phyloP scores from a whole-genome alignment of 2,888 invertebrate species.

The Ptychoptera contaminata region DNA sequence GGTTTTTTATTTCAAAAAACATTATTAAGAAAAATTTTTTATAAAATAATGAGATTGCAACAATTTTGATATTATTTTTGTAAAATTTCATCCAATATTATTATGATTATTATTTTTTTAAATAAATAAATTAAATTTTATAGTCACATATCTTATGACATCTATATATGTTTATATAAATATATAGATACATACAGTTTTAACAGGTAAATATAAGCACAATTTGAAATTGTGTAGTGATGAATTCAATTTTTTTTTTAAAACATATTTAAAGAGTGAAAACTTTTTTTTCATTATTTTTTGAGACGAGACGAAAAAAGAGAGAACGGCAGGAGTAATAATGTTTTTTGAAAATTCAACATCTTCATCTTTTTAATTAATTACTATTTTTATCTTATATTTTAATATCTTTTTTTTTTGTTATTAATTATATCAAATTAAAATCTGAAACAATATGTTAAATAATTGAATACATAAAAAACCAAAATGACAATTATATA shows the following conservation, averaged over 20 bases:
- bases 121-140: constrained; percentile 1
- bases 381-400: constrained; percentile 16
- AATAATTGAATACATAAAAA: not conserved
- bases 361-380: constrained; percentile 22
- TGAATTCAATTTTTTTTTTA: not conserved
- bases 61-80: constrained; percentile 10
- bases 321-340: constrained; percentile 20
- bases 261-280: not conserved
- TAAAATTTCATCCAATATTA: constrained; percentile 11
- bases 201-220: too few species aligned
- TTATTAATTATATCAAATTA: constrained; percentile 18
- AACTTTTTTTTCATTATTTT: constrained; percentile 3
- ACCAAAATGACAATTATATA: not conserved
- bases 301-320: constrained; percentile 16
- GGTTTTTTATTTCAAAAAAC: constrained; percentile 25
- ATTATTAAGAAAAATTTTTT: constrained; percentile 24
- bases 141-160: too few species aligned
- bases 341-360: constrained; percentile 30
- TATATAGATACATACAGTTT: too few species aligned
- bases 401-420: not conserved
- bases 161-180: too few species aligned
- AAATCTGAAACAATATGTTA: constrained; percentile 29
- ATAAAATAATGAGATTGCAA: constrained; percentile 1
- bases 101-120: constrained; percentile 14
- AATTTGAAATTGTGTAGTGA: too few species aligned